Evolutionary conservation across 2,797 vertebrate species (phyloP), one percentile per base, ranked within the genome.

Genomic region (Australoheros facetus): DNA sequence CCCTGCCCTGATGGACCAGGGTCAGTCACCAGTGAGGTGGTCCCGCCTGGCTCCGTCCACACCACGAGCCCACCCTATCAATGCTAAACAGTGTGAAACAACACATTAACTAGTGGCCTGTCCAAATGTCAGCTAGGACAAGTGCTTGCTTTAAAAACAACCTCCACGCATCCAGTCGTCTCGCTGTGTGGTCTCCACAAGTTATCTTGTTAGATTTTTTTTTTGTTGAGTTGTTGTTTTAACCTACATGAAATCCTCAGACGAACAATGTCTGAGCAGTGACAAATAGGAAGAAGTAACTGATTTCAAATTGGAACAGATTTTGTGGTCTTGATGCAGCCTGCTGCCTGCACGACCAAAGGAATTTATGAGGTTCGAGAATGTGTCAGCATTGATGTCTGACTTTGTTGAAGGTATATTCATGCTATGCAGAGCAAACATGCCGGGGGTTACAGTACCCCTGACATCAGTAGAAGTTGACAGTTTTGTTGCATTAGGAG

Each of bases 41-140:
- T 93, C 88, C 82, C 28, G 48, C 78, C 60, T 82, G 86, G 81
- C 88, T 88, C 75, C 84, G 54, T 85, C 88, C 89, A 87, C 90
- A 89, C 79, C 84, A 30, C 76, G 23, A 77, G 89, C 87, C 85
- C 89, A 82, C 80, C 89, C 90, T 80, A 89, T 90, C 91, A 91
- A 86, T 77, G 73, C 93, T 94, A 91, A 94, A 94, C 92, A 91
- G 94, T 94, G 93, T 95, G 95, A 95, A 94, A 94, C 94, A 94
- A 93, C 91, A 94, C 91, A 95, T 92, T 93, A 94, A 93, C 88
- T 81, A 87, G 87, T n/a, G 26, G 79, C 89, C 81, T 84, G 92
- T 93, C 94, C 92, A 94, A 94, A 95, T 92, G 94, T 93, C 93
- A 92, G 86, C 84, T 75, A 16, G 88, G 82, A 91, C 90, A 84